These are phyloP conservation scores for Diadumene lineata DNA, from an alignment of 92 coral and sea anemone genomes.

Conservation along the genomic window DNA sequence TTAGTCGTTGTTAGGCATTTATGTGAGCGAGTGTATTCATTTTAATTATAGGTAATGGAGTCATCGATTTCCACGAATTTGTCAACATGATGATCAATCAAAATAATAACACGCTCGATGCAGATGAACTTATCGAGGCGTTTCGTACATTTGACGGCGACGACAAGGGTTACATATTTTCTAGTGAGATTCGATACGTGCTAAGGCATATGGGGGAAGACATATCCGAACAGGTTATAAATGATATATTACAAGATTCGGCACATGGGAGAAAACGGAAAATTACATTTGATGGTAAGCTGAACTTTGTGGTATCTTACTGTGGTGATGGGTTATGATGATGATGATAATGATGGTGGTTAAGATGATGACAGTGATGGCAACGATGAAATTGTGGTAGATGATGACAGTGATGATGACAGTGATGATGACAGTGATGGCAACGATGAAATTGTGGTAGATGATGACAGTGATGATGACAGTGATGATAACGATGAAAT, in stretches of 20 bases:
- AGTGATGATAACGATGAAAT: too few relatives aligned
- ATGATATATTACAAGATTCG: slow-evolving; percentile 88
- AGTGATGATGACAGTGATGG: too few relatives aligned
- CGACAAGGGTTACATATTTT: slow-evolving; percentile 96
- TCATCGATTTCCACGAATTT: slow-evolving; percentile 94
- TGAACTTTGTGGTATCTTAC: background rate
- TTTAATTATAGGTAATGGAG: slow-evolving; percentile 77
- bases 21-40: background rate
- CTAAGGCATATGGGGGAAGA: slow-evolving; percentile 97
- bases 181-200: slow-evolving; percentile 94
- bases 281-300: slow-evolving; percentile 86
- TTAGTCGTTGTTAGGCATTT: background rate
- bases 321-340: background rate
- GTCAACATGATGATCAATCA: slow-evolving; percentile 99
- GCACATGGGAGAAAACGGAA: slow-evolving; percentile 86
- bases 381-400: too few relatives aligned
- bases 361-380: too few relatives aligned
- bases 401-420: too few relatives aligned
- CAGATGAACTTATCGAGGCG: slow-evolving; percentile 87
- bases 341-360: background rate
- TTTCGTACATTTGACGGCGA: slow-evolving; percentile 98
- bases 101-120: slow-evolving; percentile 94
- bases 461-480: too few relatives aligned
- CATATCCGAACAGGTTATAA: slow-evolving; percentile 96
- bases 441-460: too few relatives aligned